Base-by-base conservation (phyloP, 2,113 vertebrate genomes). In the Romanogobio albipinnatus region DNA sequence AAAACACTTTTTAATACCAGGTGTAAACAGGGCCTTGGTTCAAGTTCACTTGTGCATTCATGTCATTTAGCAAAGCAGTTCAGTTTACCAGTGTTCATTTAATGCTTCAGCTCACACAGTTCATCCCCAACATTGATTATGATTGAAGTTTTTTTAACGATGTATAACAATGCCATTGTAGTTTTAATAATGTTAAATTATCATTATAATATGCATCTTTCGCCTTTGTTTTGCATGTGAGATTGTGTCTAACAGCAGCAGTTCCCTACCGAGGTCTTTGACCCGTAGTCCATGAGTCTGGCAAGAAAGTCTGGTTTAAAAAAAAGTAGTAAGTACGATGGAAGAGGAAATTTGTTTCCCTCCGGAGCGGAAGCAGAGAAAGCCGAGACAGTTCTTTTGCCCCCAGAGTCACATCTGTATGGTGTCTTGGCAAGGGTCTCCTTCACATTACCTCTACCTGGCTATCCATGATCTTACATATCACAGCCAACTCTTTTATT, bases 381-480 rank as follows among this genome's bases (percentile, higher is more conserved):
- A 68, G 29, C 26, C 45, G 15, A 80, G 77, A 68, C 61, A 45
- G 58, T 79, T 79, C 36, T 53, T 24, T 51, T 56, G 47, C 71
- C 77, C 62, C 79, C 24, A 53, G 79, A 68, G 79, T 36, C 78
- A 81, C 78, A 81, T 81, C 45, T 81, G 61, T 68, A 81, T 36
- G 79, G 45, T 68, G 61, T 64, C 47, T 68, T 68, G 62, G 79
- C 79, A 49, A 33, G 19, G 45, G 15, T 33, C 45, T 81, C 45
- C 79, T 53, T 80, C 77, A 53, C 59, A 81, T 81, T 68, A n/a
- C 62, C 62, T 81, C 26, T 81, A 81, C 62, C 79, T 81, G 62
- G 62, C 62, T 26, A 24, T 24, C 26, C 62, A 81, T 51, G 62
- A 68, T 68, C 79, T 53, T 81, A 61, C 77, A 61, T 80, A 62